These are phyloP conservation scores for Podabrus alpinus DNA, from an alignment of 2,888 invertebrate species.

Conservation along the genomic window DNA sequence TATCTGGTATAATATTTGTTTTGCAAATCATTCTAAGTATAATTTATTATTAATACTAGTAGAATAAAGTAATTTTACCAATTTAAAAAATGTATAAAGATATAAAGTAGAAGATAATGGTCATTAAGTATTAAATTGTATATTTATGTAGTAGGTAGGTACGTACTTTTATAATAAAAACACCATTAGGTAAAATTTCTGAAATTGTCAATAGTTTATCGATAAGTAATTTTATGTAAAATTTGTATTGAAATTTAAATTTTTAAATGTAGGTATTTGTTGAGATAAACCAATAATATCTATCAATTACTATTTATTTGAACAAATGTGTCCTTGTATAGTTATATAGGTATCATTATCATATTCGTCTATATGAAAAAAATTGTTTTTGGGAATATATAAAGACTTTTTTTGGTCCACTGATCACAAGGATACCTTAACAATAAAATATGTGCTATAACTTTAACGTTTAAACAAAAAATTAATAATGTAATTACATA, in stretches of 20 bases:
- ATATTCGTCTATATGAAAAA: neutral
- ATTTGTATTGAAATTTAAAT: neutral
- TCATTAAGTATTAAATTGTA: neutral
- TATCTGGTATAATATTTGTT: too few species aligned
- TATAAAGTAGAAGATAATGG: neutral
- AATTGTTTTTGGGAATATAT: neutral
- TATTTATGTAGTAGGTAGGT: too few species aligned
- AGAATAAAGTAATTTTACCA: neutral
- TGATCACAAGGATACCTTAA: neutral
- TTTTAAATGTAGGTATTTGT: neutral
- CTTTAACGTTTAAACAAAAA: neutral
- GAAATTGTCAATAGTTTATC: neutral
- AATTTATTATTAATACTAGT: neutral
- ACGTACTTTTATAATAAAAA: neutral
- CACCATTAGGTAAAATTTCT: neutral
- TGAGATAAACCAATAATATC: neutral
- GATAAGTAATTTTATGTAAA: neutral
- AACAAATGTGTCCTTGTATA: neutral
- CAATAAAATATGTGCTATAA: neutral
- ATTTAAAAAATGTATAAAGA: neutral
- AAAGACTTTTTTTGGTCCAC: neutral
- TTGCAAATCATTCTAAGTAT: neutral
- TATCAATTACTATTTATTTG: neutral
- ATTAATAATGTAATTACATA: neutral
- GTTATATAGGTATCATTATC: neutral